Evolutionary conservation across 2,797 vertebrate species (phyloP), one percentile per base, ranked within the genome.

Genomic region (Rhinogobio ventralis): DNA sequence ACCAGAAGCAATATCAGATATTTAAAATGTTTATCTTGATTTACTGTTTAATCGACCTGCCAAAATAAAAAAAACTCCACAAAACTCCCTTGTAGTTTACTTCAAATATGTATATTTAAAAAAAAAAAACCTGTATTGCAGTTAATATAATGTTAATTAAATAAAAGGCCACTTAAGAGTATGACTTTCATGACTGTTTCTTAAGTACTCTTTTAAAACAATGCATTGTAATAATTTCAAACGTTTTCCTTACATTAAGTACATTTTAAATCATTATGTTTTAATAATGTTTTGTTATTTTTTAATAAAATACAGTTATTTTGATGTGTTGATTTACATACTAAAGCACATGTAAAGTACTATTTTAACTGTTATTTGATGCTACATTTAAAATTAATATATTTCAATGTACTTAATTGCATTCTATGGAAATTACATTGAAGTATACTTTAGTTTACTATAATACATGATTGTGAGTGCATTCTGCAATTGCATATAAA

Each of bases 201-300:
- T 17, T 73, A 51, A 73, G 71, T 53, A 33, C 28, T 51, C 46
- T 53, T 74, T 73, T 73, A 51, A 30, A 73, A 51, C 15, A 28
- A 8, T 49, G 14, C 8, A 28, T 36, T 67, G 64, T 20, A 30
- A 30, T 49, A 0, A 30, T 30, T 20, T 28, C n/a, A 72, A 53
- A 36, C 5, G 5, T 36, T 36, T 36, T 36, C 36, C 36, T 36
- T 36, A n/a, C n/a, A n/a, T 36, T 6, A 36, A 36, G 39, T 39
- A 39, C 39, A 39, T 9, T 39, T 39, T 39, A 9, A 39, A 39
- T 39, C 0, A 2, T 39, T n/a, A 9, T 23, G 6, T 45, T 71
- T 71, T 69, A 42, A 69, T 69, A 42, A 69, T n/a, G 1, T n/a
- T n/a, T n/a, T n/a, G n/a, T n/a, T n/a, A n/a, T 69, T n/a, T 42